Conservation (phyloP, 2,888 invertebrate genomes). For the Cephus rjabovi region DNA sequence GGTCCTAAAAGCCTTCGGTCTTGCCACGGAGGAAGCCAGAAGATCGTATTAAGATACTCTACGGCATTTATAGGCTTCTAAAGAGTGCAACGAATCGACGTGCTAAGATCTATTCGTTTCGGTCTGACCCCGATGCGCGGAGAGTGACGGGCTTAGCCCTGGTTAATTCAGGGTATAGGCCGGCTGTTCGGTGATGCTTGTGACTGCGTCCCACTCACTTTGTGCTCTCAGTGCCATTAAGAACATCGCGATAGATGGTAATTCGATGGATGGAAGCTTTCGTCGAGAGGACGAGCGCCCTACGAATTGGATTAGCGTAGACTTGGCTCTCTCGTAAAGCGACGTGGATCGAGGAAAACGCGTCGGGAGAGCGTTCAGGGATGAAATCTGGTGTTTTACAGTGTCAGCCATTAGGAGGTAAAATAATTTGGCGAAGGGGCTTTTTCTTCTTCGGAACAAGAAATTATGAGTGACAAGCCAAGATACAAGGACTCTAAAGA, state of each 20-base stretch:
- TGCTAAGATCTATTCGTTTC: constrained; percentile 34
- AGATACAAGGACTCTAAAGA: constrained; percentile 4
- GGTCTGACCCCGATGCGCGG: constrained; percentile 2
- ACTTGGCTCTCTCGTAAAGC: not conserved
- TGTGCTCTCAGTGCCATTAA: not conserved
- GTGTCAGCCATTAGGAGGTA: not conserved
- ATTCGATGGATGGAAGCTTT: not conserved
- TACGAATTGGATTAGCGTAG: not conserved
- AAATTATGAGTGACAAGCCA: not conserved
- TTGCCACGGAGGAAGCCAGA: constrained; percentile 34
- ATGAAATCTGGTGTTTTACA: not conserved
- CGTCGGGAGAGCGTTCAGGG: not conserved
- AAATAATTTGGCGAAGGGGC: not conserved
- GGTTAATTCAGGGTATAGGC: not conserved
- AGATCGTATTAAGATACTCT: constrained; percentile 52
- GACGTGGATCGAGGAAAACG: not conserved
- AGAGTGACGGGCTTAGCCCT: not conserved
- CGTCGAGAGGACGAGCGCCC: not conserved
- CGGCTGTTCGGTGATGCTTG: not conserved
- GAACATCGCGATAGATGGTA: not conserved
- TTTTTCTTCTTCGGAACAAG: no score
- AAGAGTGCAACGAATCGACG: constrained; percentile 24
- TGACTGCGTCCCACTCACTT: not conserved
- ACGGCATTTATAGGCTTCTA: constrained; percentile 39
- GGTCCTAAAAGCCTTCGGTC: constrained; percentile 37